These are phyloP conservation scores for Cavia aperea DNA, from an alignment of 2,113 vertebrate species.

Conservation along the genomic window DNA sequence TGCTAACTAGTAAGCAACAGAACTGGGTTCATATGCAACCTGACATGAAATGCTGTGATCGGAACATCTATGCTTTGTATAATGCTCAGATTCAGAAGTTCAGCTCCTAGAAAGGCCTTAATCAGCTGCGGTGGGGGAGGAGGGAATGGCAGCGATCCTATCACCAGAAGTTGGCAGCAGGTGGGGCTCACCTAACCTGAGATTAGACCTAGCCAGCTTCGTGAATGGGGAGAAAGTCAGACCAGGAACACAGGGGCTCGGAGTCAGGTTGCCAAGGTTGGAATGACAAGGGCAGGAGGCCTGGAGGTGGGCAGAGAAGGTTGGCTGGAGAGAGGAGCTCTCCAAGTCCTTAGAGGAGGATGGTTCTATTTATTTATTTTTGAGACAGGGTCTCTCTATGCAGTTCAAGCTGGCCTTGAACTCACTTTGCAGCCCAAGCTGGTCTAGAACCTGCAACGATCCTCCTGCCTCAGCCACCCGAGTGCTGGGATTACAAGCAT, in stretches of 20 bases:
- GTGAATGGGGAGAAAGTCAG: not conserved
- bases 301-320: not conserved
- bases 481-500: too few relatives aligned
- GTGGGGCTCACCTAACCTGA: not conserved
- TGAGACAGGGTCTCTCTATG: too few relatives aligned
- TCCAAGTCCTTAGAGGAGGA: not conserved
- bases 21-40: not conserved
- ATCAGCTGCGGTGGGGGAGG: not conserved
- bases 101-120: not conserved
- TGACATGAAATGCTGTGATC: not conserved
- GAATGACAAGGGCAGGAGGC: not conserved
- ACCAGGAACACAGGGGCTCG: not conserved
- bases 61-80: too few relatives aligned
- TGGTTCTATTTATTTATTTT: too few relatives aligned
- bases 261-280: not conserved
- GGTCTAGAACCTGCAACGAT: too few relatives aligned
- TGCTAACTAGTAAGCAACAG: not conserved
- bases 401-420: too few relatives aligned
- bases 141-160: too few relatives aligned
- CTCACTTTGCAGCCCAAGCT: too few relatives aligned
- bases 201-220: not conserved
- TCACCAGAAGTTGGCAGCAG: not conserved
- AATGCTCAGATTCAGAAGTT: not conserved
- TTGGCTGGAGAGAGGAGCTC: not conserved
- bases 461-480: too few relatives aligned